Evolutionary conservation across 2,113 vertebrate species (phyloP), one percentile per base, ranked within the genome.

Genomic region (Tamias sibiricus): DNA sequence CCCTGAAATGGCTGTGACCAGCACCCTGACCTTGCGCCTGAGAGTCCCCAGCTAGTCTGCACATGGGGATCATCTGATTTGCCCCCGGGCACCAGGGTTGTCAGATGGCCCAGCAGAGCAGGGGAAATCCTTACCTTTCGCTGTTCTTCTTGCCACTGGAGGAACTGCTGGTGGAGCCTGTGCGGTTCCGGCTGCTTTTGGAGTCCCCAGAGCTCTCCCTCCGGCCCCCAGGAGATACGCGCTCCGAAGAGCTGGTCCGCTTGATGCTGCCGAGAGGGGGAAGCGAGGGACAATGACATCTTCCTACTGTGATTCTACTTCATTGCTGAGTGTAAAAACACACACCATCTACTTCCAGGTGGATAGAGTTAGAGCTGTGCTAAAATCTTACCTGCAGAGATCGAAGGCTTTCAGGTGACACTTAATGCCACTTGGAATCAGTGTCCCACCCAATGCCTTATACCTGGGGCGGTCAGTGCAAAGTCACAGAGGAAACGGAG

Each of bases 121-220:
- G 94, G 12, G 52, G 22, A 52, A 19, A 11, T 40, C 79, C 94
- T 75, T 98, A 99, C 99, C 99, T 99, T 95, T 99, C 99, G n/a
- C 99, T 99, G 98, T 98, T 99, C 98, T 99, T 99, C 98, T 99
- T 99, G 95, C 99, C 98, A 8, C 99, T 99, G 52, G 99, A 99
- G 83, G 99, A 99, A 97, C 99, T 99, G 98, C 99, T 99, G 1
- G 99, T 99, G 91, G 99, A 99, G 42, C 99, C 99, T 0, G 99
- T 99, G 3, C 99, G 99, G 37, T 99, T 99, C 66, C 99, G 99
- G 98, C 98, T 99, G 85, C 98, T 98, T 98, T 99, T 99, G 98
- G 99, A 97, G 91, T 99, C 99, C 72, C 99, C 99, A 6, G 98
- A 98, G 84, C 99, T 99, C 96, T 99, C 99, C 96, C 99, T 99